Percentiles rank a stretch among this genome's conserved stretches.
Evolutionary conservation across 2,888 invertebrate genomes (phyloP).

Genomic region (Dexiosoma caninum): DNA sequence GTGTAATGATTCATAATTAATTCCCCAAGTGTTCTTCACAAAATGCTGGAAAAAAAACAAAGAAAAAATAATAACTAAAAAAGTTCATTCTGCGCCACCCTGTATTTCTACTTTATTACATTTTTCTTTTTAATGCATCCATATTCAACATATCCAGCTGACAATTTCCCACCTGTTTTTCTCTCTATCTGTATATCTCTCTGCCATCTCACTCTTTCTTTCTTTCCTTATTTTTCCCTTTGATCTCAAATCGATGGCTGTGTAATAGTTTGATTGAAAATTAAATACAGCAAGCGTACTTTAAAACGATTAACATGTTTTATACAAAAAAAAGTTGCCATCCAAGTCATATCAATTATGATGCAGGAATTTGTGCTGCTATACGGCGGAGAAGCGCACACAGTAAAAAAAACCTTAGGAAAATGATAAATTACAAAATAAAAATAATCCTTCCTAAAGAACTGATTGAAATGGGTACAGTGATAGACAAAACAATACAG

Average conservation of each 20-base stretch:
- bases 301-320: constrained; percentile 57
- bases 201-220: neutral
- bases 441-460: neutral
- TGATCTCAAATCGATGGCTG: constrained; percentile 36
- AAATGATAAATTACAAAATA: constrained; percentile 31
- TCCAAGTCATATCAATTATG: constrained; percentile 46
- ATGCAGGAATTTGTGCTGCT: constrained; percentile 39
- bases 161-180: too few relatives aligned
- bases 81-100: too few relatives aligned
- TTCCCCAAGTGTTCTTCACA: too few relatives aligned
- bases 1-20: too few relatives aligned
- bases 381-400: neutral
- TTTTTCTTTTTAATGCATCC: too few relatives aligned
- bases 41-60: too few relatives aligned
- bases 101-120: too few relatives aligned
- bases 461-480: constrained; percentile 19
- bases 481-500: constrained; percentile 1
- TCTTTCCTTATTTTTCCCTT: neutral
- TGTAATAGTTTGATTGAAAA: constrained; percentile 58
- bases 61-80: too few relatives aligned
- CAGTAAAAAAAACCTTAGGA: neutral
- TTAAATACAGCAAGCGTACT: constrained; percentile 54
- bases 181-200: neutral
- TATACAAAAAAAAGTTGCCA: constrained; percentile 33
- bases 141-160: neutral